These are phyloP conservation scores for Trichoplusia ni DNA, from an alignment of 1,140 invertebrate genomes.

Conservation along the genomic window DNA sequence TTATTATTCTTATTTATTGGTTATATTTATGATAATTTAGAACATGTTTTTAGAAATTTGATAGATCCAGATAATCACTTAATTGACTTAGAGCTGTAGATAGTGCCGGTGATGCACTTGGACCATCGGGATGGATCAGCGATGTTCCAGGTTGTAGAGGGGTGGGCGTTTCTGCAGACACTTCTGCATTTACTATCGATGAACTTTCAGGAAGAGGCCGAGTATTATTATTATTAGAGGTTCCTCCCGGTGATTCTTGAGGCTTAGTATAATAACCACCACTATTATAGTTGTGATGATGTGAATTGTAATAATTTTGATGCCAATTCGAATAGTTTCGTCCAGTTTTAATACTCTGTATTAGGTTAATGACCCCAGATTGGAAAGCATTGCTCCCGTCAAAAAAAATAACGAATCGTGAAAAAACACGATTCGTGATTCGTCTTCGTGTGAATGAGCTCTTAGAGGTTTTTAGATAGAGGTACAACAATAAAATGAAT, in stretches of 20 bases:
- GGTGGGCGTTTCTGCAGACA: not conserved
- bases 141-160: not conserved
- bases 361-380: no score
- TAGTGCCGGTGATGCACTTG: not conserved
- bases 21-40: not conserved
- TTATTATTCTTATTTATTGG: not conserved
- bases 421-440: no score
- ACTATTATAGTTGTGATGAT: not conserved
- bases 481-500: no score
- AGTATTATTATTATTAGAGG: not conserved
- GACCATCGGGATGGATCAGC: not conserved
- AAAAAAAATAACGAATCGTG: no score
- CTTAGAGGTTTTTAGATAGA: no score
- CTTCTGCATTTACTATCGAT: not conserved
- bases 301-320: not conserved
- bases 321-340: not conserved
- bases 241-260: not conserved
- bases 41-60: not conserved
- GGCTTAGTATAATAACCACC: not conserved
- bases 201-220: not conserved
- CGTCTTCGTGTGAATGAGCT: no score
- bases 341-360: no score
- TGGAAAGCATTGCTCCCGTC: no score
- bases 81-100: not conserved
- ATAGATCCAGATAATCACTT: not conserved